These are phyloP conservation scores for Alviniconcha marisindica DNA, from an alignment of 1,140 invertebrate species.

Conservation along the genomic window DNA sequence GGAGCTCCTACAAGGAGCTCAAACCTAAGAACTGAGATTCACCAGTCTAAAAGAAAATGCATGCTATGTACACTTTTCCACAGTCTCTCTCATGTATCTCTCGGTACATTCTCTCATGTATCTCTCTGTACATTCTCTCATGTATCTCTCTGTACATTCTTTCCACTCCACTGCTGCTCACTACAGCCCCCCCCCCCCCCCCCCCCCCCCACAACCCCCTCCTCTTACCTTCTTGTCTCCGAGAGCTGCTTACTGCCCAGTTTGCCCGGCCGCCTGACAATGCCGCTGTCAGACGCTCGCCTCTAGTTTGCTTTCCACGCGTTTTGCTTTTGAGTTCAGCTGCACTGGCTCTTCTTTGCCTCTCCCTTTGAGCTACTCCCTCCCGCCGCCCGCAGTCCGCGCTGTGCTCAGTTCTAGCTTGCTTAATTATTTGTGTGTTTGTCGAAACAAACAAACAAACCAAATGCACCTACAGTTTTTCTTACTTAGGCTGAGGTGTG, in stretches of 20 bases:
- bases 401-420: no score
- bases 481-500: no score
- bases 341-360: not conserved
- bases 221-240: not conserved
- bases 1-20: no score
- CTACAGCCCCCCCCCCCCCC: not conserved
- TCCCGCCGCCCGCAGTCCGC: no score
- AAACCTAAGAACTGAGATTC: no score
- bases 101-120: not conserved
- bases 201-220: not conserved
- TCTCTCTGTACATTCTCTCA: not conserved
- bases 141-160: not conserved
- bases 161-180: not conserved
- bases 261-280: constrained; percentile 6
- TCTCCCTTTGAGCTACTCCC: no score
- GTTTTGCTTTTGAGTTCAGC: not conserved
- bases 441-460: no score
- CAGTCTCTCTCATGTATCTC: not conserved
- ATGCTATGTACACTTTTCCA: no score
- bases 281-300: not conserved
- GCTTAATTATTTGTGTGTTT: no score
- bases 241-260: constrained; percentile 41
- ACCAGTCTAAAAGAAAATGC: no score
- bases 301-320: constrained; percentile 24
- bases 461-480: no score